These are phyloP conservation scores for Apogon talboti DNA, from an alignment of 2,797 vertebrate species.

Conservation along the genomic window DNA sequence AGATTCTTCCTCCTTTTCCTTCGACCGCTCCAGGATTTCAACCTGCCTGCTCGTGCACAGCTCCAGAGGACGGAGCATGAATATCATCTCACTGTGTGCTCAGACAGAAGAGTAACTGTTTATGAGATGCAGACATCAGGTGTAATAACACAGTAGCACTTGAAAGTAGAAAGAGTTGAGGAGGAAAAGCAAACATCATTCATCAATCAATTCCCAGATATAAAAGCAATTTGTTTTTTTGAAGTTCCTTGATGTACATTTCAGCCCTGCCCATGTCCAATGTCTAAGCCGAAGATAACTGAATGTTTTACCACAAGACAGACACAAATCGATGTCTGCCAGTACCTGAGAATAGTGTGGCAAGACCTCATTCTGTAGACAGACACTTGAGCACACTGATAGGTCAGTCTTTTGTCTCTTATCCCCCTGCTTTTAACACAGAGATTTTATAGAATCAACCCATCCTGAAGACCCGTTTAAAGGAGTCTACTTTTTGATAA, in stretches of 20 bases:
- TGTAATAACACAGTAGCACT: slow-evolving; percentile 14
- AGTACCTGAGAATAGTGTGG: slow-evolving; percentile 37
- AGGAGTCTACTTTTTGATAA: not conserved
- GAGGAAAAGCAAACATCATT: slow-evolving; percentile 41
- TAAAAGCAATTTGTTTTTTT: slow-evolving; percentile 48
- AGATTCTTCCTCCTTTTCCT: too few relatives aligned
- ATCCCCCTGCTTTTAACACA: slow-evolving; percentile 27
- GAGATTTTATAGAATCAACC: slow-evolving; percentile 9
- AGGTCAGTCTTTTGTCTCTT: slow-evolving; percentile 42
- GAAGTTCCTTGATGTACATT: slow-evolving; percentile 39
- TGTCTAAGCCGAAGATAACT: slow-evolving; percentile 44
- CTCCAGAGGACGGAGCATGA: slow-evolving; percentile 4
- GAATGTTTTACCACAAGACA: slow-evolving; percentile 38
- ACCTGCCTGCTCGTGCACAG: too few relatives aligned
- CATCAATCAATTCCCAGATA: slow-evolving; percentile 47
- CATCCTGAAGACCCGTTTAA: not conserved
- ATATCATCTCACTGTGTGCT: slow-evolving; percentile 26
- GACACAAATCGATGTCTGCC: slow-evolving; percentile 67
- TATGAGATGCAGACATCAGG: slow-evolving; percentile 10
- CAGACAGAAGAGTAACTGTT: slow-evolving; percentile 18
- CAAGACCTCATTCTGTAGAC: slow-evolving; percentile 44
- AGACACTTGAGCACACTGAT: slow-evolving; percentile 46
- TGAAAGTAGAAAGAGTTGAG: not conserved
- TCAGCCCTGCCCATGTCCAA: slow-evolving; percentile 39
- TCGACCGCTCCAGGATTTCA: too few relatives aligned